These are phyloP conservation scores for Rhinogobius similis DNA, from an alignment of 2,113 vertebrate species.

Conservation along the genomic window DNA sequence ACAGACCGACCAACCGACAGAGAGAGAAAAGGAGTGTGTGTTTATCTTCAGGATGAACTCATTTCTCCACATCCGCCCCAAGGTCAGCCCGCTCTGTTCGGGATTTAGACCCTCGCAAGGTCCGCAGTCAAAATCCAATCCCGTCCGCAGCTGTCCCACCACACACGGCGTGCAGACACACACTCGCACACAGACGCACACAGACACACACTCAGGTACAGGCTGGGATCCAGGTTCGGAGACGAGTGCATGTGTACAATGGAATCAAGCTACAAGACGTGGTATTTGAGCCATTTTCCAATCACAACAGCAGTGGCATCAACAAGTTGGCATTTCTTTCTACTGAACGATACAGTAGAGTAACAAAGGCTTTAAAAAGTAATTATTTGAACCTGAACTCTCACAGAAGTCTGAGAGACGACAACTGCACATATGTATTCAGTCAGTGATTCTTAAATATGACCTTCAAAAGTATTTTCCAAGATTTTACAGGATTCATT, in stretches of 20 bases:
- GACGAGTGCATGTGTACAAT: slow-evolving; percentile 24
- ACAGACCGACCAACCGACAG: slow-evolving; percentile 6
- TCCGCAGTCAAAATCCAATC: slow-evolving; percentile 48
- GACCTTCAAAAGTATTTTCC: too few relatives aligned
- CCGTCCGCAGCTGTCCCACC: slow-evolving; percentile 36
- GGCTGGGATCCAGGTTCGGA: slow-evolving; percentile 19
- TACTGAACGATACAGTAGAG: neutral
- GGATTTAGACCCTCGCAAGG: slow-evolving; percentile 59
- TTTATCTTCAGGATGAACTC: slow-evolving; percentile 63
- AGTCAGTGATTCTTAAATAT: too few relatives aligned
- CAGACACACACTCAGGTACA: slow-evolving; percentile 3
- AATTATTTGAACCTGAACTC: too few relatives aligned
- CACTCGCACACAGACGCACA: slow-evolving; percentile 3
- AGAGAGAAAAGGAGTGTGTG: slow-evolving; percentile 22
- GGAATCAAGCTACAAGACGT: slow-evolving; percentile 22
- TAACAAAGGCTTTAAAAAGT: too few relatives aligned
- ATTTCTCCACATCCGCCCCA: slow-evolving; percentile 44
- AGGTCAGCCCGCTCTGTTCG: slow-evolving; percentile 52
- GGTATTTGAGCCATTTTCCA: slow-evolving; percentile 23
- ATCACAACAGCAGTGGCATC: neutral
- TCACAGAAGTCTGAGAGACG: neutral
- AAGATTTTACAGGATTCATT: too few relatives aligned
- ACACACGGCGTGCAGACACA: slow-evolving; percentile 7
- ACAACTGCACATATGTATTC: neutral
- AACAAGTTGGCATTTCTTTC: neutral